Conservation (phyloP, 2,113 vertebrate genomes). For the Ramphastos sulfuratus region DNA sequence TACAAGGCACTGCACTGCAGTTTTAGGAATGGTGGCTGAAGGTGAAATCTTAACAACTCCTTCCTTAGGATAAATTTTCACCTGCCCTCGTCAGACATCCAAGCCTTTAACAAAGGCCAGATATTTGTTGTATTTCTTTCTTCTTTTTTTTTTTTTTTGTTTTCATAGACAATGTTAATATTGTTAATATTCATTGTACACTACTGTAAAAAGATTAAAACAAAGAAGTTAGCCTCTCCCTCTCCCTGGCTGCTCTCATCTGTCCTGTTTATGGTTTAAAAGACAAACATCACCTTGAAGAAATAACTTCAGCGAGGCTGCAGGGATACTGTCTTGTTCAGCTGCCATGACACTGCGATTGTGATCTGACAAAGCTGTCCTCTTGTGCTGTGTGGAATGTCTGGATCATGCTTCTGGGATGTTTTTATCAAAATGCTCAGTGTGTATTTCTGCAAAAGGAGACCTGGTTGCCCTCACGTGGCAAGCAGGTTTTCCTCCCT, state of each 20-base stretch:
- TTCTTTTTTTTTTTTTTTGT: not conserved
- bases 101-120: constrained; percentile 36
- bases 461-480: constrained; percentile 57
- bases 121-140: not conserved
- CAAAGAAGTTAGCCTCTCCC: constrained; percentile 48
- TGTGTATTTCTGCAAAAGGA: constrained; percentile 74
- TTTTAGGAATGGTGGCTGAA: not conserved
- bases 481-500: constrained; percentile 76
- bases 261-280: constrained; percentile 49
- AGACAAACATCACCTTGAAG: constrained; percentile 55
- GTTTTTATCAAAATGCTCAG: constrained; percentile 77
- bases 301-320: constrained; percentile 61
- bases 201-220: constrained; percentile 73
- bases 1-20: not conserved
- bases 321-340: constrained; percentile 71
- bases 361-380: constrained; percentile 66
- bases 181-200: constrained; percentile 75
- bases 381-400: constrained; percentile 74
- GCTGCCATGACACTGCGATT: constrained; percentile 71
- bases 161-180: constrained; percentile 71
- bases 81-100: not conserved
- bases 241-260: constrained; percentile 54
- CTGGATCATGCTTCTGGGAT: constrained; percentile 79
- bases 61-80: constrained; percentile 21
- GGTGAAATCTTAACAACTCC: not conserved